Evolutionary conservation across 2,888 invertebrate genomes (phyloP).

Genomic region (Luffia ferchaultella): DNA sequence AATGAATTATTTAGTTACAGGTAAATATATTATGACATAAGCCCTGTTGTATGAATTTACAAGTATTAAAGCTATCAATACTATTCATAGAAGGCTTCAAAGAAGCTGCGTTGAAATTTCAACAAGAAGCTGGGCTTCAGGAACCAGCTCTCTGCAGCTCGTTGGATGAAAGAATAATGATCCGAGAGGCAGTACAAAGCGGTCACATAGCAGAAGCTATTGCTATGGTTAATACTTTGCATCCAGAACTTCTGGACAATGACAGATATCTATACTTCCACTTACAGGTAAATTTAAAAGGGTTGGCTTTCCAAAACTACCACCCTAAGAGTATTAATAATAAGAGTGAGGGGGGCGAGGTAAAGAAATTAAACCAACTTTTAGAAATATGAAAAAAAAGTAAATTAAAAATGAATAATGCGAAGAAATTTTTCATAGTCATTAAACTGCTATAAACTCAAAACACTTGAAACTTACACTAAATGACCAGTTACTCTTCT

Average conservation of each 20-base stretch:
- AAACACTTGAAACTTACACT: not conserved
- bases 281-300: conserved; percentile 72
- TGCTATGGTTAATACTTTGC: conserved; percentile 89
- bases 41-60: too few species aligned
- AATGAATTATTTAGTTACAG: conserved; percentile 98
- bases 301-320: too few species aligned
- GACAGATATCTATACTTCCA: conserved; percentile 96
- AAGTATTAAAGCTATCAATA: too few species aligned
- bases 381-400: too few species aligned
- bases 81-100: conserved; percentile 91
- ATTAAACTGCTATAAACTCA: not conserved
- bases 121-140: conserved; percentile 85
- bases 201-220: conserved; percentile 95
- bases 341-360: too few species aligned
- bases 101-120: conserved; percentile 97
- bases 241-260: conserved; percentile 94
- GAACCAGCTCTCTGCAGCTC: conserved; percentile 71
- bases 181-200: conserved; percentile 92
- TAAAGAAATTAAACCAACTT: too few species aligned
- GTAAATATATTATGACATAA: conserved; percentile 62
- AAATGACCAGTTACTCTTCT: too few species aligned
- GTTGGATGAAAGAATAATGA: conserved; percentile 90
- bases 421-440: not conserved
- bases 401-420: too few species aligned
- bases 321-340: too few species aligned